Evolutionary conservation across 2,113 vertebrate species (phyloP).

Genomic region (Genyomyrus donnyi): DNA sequence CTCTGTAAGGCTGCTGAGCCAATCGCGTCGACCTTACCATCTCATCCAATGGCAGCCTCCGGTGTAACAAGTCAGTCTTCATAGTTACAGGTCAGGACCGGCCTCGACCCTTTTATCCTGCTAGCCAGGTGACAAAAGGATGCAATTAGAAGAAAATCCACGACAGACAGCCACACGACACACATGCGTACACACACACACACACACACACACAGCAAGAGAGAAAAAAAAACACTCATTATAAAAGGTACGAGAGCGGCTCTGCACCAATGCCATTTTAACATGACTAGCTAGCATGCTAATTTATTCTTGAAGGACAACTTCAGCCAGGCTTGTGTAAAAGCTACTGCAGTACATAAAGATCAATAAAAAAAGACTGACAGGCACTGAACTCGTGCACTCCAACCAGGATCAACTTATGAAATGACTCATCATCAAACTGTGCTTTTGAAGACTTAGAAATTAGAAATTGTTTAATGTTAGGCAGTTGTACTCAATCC

Average conservation of each 20-base stretch:
- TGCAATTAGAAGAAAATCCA: constrained; percentile 59
- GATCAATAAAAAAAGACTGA: neutral
- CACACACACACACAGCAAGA: neutral
- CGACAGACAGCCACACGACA: neutral
- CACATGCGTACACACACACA: neutral
- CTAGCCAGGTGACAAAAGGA: constrained; percentile 83
- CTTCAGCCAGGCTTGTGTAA: neutral
- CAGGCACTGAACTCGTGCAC: neutral
- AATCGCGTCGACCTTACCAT: constrained; percentile 81
- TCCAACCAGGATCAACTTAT: no score
- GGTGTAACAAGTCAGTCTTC: constrained; percentile 99
- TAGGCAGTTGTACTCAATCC: no score
- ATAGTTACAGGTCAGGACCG: constrained; percentile 99
- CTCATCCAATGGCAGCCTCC: constrained; percentile 96
- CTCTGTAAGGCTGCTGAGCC: constrained; percentile 82
- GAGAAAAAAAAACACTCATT: neutral
- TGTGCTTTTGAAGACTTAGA: neutral
- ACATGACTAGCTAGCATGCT: neutral
- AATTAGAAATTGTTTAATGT: neutral
- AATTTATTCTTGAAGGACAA: neutral
- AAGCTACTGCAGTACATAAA: neutral
- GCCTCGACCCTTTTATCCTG: constrained; percentile 98
- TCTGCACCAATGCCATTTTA: neutral
- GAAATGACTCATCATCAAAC: neutral
- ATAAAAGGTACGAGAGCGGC: neutral